A percentile compares a stretch with the other conserved stretches of the same genome.
Conservation (phyloP, 2,888 invertebrate genomes). For the Himalopsyche kuldschensis region DNA sequence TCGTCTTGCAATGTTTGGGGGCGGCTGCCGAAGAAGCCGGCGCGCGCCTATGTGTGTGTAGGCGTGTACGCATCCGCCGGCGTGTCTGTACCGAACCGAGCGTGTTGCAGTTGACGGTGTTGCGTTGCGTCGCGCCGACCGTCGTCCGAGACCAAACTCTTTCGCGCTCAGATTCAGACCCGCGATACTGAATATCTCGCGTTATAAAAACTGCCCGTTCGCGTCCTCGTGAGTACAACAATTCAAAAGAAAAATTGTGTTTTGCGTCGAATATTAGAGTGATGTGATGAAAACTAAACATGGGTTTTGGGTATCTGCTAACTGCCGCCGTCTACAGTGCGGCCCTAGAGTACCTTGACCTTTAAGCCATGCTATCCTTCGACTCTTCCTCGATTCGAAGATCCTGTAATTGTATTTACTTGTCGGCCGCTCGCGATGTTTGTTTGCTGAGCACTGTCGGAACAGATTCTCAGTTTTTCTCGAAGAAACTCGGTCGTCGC, state of each 20-base stretch:
- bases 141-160: not conserved
- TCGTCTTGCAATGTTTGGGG: not conserved
- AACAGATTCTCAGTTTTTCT: not conserved
- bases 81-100: not conserved
- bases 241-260: not conserved
- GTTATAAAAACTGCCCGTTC: not conserved
- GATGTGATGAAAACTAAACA: not conserved
- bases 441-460: not conserved
- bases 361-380: not conserved
- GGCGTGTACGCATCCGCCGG: conserved; percentile 1
- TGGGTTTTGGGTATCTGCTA: conserved; percentile 2
- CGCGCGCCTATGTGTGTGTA: conserved; percentile 1
- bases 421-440: not conserved
- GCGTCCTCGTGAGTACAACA: not conserved
- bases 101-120: conserved; percentile 1
- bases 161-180: not conserved
- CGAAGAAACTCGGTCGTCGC: not conserved
- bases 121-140: not conserved
- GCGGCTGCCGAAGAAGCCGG: not conserved
- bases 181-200: not conserved
- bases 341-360: conserved; percentile 16
- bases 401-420: not conserved
- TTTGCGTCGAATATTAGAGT: not conserved
- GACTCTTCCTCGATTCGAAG: not conserved
- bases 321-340: not conserved